Base-by-base conservation (phyloP, 2,888 invertebrate genomes). In the Bimastos eiseni region DNA sequence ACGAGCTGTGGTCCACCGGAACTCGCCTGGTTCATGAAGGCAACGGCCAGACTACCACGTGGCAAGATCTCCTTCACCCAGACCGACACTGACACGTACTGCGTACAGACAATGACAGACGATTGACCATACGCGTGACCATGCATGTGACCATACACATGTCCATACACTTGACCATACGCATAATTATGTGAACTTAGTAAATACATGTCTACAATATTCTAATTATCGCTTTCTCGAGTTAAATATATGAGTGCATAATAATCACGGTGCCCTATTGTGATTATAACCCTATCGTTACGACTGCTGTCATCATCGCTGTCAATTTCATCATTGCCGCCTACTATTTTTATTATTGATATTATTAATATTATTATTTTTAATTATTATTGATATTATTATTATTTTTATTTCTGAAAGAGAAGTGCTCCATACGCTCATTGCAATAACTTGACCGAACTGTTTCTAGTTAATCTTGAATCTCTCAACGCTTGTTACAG, bases 51-150 rank as follows among this genome's bases (percentile, higher is more conserved):
- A 91, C 93, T 93, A 5, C 94, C 94, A 37, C 86, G 89, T 30
- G 94, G 93, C 37, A 92, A 84, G 34, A 94, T 92, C 13, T 93
- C 93, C 44, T 98, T 96, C 0, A 97, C 97, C 98, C 98, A 98
- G 94, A 98, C 98, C 95, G 98, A 98, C 86, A 86, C 86, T 15
- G 36, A 36, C 86, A 86, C 37, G 33, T 34, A 34, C 86, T 86
- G 17, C 19, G 19, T 15, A 37, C 21, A 86, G n/a, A 4, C n/a
- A 70, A 70, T 70, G n/a, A 70, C 70, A 70, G n/a, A n/a, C 30
- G n/a, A 70, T n/a, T n/a, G 30, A 8, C 70, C 30, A 70, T 70
- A 70, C 70, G 11, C 70, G 13, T n/a, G 30, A n/a, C 8, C 41
- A 41, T 11, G 15, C 41, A 41, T 41, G n/a, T n/a, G n/a, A 41